Evolutionary conservation across 2,888 invertebrate species (phyloP).

Genomic region (Eucera pruinosa): DNA sequence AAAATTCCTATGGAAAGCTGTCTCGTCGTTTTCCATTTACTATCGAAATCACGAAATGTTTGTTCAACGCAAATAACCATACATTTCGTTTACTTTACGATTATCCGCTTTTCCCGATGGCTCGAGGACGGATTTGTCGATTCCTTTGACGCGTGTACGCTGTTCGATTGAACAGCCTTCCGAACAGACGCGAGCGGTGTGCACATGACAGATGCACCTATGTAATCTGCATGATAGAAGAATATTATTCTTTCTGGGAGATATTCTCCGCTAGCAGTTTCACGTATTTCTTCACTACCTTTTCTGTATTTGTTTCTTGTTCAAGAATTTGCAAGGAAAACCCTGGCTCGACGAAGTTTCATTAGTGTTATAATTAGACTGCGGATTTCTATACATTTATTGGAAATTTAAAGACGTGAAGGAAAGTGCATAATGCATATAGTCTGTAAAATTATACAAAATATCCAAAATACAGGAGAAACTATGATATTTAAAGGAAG

Average conservation of each 20-base stretch:
- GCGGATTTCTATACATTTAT: too few species aligned
- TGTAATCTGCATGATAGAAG: constrained; percentile 52
- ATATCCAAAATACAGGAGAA: too few species aligned
- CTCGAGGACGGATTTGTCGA: constrained; percentile 39
- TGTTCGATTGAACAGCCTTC: constrained; percentile 48
- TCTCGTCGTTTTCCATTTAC: neutral
- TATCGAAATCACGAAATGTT: neutral
- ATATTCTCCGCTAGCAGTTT: neutral
- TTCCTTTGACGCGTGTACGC: constrained; percentile 38
- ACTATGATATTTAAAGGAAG: too few species aligned
- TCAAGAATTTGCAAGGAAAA: too few species aligned
- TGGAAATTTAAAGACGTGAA: too few species aligned
- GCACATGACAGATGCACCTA: constrained; percentile 57
- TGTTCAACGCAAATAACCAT: neutral
- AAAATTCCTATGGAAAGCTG: neutral
- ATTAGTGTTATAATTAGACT: too few species aligned
- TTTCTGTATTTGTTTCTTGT: neutral
- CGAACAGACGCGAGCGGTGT: constrained; percentile 52
- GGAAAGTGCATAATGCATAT: too few species aligned
- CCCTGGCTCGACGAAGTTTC: too few species aligned
- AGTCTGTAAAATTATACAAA: too few species aligned
- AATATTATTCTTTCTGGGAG: constrained; percentile 21
- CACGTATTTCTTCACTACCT: neutral
- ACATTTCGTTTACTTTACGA: constrained; percentile 6
- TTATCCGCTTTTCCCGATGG: constrained; percentile 2